Conservation (phyloP, 1,140 invertebrate genomes). For the Cylas formicarius region DNA sequence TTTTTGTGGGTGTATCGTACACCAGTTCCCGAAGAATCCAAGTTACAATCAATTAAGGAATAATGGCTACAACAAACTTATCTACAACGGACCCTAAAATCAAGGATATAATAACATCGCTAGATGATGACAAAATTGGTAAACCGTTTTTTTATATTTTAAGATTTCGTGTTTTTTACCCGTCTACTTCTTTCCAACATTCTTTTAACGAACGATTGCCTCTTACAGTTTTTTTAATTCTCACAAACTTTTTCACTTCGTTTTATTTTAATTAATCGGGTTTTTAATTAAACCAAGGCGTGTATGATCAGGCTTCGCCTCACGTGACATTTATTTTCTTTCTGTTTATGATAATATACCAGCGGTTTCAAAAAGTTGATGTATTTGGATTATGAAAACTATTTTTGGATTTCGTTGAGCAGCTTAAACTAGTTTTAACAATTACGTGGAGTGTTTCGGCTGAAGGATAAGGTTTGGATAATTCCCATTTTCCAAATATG, state of each 20-base stretch:
- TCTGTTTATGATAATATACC: slow-evolving; percentile 10
- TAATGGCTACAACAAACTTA: slow-evolving; percentile 13
- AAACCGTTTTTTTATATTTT: slow-evolving; percentile 42
- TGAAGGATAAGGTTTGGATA: too few relatives aligned
- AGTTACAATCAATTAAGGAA: neutral
- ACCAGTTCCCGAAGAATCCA: neutral
- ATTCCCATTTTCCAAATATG: too few relatives aligned
- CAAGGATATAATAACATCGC: slow-evolving; percentile 62
- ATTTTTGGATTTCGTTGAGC: slow-evolving; percentile 16
- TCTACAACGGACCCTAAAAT: slow-evolving; percentile 50
- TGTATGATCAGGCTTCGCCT: slow-evolving; percentile 14
- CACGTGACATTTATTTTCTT: slow-evolving; percentile 25
- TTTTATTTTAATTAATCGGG: too few relatives aligned
- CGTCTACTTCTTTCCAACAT: too few relatives aligned
- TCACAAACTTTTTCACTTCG: too few relatives aligned
- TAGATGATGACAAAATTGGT: slow-evolving; percentile 79
- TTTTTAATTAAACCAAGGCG: slow-evolving; percentile 21
- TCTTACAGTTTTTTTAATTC: too few relatives aligned
- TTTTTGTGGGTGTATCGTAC: slow-evolving; percentile 9
- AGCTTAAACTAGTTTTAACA: too few relatives aligned
- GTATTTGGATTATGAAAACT: slow-evolving; percentile 5
- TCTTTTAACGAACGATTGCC: too few relatives aligned
- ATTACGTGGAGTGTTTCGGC: too few relatives aligned
- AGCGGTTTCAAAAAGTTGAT: slow-evolving; percentile 16
- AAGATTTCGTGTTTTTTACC: too few relatives aligned